Conservation (phyloP, 1,140 invertebrate species). For the Drosophila elegans region DNA sequence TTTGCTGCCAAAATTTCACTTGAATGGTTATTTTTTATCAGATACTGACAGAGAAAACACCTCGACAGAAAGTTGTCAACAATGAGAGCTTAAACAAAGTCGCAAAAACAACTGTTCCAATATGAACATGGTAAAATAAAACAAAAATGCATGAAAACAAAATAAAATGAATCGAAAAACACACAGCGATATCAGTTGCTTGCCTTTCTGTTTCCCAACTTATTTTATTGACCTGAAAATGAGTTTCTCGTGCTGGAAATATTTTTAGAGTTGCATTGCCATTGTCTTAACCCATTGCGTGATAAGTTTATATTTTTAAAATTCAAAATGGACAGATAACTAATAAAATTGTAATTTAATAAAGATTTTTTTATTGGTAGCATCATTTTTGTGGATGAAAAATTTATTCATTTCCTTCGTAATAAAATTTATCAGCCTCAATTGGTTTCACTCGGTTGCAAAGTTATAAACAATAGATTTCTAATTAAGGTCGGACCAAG, state of each 20-base stretch:
- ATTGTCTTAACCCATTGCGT: slow-evolving; percentile 20
- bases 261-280: slow-evolving; percentile 17
- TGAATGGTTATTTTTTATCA: slow-evolving; percentile 37
- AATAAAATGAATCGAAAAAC: slow-evolving; percentile 8
- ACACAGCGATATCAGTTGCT: slow-evolving; percentile 34
- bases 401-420: too few species aligned
- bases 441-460: too few species aligned
- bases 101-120: slow-evolving; percentile 71
- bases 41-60: slow-evolving; percentile 37
- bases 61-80: slow-evolving; percentile 30
- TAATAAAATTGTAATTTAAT: not conserved
- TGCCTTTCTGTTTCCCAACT: slow-evolving; percentile 46
- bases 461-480: too few species aligned
- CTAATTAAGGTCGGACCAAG: too few species aligned
- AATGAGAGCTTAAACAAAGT: slow-evolving; percentile 47
- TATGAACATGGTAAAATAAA: slow-evolving; percentile 55
- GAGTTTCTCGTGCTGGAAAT: slow-evolving; percentile 26
- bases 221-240: slow-evolving; percentile 57
- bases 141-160: slow-evolving; percentile 10
- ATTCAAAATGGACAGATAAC: too few species aligned
- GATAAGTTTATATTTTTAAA: not conserved
- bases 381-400: too few species aligned
- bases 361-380: not conserved
- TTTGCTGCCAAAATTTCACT: slow-evolving; percentile 32
- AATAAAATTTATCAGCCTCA: too few species aligned